These are phyloP conservation scores for Ooceraea biroi DNA, from an alignment of 1,140 invertebrate genomes.

Conservation along the genomic window DNA sequence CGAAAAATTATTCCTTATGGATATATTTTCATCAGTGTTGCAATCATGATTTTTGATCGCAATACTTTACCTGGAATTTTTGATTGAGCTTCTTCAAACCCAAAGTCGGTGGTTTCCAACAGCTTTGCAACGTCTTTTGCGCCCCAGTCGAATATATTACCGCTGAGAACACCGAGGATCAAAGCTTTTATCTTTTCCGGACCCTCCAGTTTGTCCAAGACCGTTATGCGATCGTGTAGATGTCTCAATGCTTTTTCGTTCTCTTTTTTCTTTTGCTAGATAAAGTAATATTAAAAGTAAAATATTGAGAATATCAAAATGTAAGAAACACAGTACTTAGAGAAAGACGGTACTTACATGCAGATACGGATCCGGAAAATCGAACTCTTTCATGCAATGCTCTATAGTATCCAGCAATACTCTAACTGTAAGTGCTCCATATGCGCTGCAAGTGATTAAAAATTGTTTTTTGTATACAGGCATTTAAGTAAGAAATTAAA, in stretches of 20 bases:
- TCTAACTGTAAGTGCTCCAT: conserved; percentile 94
- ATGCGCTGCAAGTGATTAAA: conserved; percentile 88
- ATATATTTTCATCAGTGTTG: background rate
- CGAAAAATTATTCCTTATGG: conserved; percentile 2
- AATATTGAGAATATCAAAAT: conserved; percentile 77
- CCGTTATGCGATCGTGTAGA: conserved; percentile 85
- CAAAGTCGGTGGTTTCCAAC: conserved; percentile 92
- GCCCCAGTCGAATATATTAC: conserved; percentile 99
- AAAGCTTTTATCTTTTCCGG: conserved; percentile 87
- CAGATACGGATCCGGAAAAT: conserved; percentile 97
- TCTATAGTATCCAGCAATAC: conserved; percentile 96
- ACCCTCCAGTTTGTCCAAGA: conserved; percentile 87
- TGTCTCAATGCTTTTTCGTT: conserved; percentile 89
- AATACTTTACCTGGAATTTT: conserved; percentile 89
- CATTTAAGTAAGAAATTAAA: conserved; percentile 32
- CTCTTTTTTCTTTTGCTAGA: conserved; percentile 90
- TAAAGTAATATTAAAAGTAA: background rate
- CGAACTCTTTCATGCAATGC: conserved; percentile 95
- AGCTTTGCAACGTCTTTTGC: conserved; percentile 94
- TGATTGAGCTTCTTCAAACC: conserved; percentile 92
- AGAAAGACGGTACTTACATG: conserved; percentile 87
- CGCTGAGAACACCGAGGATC: conserved; percentile 89
- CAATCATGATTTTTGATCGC: conserved; percentile 27
- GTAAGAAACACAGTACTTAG: conserved; percentile 76
- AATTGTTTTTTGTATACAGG: background rate